Conservation (phyloP, 2,113 vertebrate species). For the Saguinus midas region DNA sequence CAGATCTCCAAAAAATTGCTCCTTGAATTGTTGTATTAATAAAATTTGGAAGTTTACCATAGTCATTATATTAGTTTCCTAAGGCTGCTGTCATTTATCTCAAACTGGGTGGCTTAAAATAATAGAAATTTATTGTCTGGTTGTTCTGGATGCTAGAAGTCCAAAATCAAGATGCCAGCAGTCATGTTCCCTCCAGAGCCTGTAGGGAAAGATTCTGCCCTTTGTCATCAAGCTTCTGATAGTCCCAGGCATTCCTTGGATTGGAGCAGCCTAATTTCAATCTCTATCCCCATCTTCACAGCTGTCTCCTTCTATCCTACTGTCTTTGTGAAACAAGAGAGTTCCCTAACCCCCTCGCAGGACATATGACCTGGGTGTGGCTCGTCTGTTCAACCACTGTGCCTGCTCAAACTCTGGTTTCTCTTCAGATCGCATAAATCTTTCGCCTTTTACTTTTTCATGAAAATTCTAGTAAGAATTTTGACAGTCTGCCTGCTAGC, state of each 20-base stretch:
- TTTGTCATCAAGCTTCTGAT: neutral
- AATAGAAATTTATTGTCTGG: neutral
- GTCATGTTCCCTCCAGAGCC: fast-evolving
- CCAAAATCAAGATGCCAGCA: neutral
- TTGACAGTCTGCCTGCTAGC: conserved; percentile 29
- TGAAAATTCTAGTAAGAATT: conserved; percentile 14
- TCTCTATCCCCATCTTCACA: no score
- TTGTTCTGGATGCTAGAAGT: neutral
- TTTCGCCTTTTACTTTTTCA: neutral
- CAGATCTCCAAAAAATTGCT: neutral
- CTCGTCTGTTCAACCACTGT: no score
- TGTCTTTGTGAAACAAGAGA: neutral
- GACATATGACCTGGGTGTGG: no score
- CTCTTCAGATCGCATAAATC: no score
- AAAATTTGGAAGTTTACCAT: neutral
- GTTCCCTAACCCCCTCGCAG: no score
- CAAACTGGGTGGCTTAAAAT: neutral
- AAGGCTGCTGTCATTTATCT: neutral
- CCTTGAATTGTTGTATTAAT: neutral
- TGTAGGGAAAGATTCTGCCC: neutral
- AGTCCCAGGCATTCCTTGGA: no score
- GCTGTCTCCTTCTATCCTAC: neutral
- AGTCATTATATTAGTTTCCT: neutral
- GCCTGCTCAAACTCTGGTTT: no score
- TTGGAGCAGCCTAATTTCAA: fast-evolving